Evolutionary conservation across 2,113 vertebrate species (phyloP), one percentile per base, ranked within the genome.

Genomic region (Zingel zingel): DNA sequence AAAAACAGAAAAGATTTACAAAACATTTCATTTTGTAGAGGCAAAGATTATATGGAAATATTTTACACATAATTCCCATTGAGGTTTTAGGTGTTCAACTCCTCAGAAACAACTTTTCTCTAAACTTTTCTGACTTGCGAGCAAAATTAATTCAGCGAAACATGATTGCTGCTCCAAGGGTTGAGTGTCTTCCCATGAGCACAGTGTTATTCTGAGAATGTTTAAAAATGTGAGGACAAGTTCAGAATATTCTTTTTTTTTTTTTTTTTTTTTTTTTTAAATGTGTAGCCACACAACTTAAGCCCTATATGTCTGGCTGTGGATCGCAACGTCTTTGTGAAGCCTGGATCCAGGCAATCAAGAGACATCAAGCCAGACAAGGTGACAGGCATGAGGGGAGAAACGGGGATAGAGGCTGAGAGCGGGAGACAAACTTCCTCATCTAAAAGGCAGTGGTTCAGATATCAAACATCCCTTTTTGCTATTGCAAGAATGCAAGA

Each of bases 331-430:
- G 62, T 83, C 58, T 82, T 30, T 81, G 73, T 82, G 75, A 92
- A 85, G 67, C 75, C 62, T 72, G 73, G 79, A 90, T 90, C 71
- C 25, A 78, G 75, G 79, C 67, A 85, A 86, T 89, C 81, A 80
- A 86, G 77, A 91, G 78, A 84, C 87, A 88, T 90, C 80, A 89
- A 90, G 82, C 72, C 73, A 64, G 79, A 71, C 36, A 67, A 81
- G 68, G 85, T 87, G 84, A 89, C 83, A 87, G 83, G 63, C 53
- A 86, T 50, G 71, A 78, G 36, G 56, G 50, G 23, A 58, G 77
- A 68, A 69, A 84, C 56, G 21, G 65, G 61, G 63, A 57, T 19
- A 50, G 56, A 77, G 72, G 80, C n/a, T 69, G 51, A 75, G 48
- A 57, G 72, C 10, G 2, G 53, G 61, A 83, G 65, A 69, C 57